phyloP scores from a whole-genome alignment of 2,113 vertebrate genomes.

The Corvus moneduloides region DNA sequence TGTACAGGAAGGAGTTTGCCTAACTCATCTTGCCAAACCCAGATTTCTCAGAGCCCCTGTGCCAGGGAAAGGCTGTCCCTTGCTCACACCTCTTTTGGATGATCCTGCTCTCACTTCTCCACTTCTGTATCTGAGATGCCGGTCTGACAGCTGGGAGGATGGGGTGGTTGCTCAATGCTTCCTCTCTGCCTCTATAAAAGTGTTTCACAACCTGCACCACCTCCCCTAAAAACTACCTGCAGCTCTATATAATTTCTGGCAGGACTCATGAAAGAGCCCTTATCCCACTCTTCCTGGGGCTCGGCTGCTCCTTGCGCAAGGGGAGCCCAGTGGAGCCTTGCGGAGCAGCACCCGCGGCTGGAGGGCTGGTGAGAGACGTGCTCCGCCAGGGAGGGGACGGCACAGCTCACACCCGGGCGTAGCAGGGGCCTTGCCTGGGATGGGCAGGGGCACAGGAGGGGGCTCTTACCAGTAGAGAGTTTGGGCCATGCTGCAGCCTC shows the following conservation, averaged over 20 bases:
- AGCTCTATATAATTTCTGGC: neutral
- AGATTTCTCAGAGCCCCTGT: neutral
- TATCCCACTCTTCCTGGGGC: accelerated
- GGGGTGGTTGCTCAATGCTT: neutral
- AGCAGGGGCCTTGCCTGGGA: neutral
- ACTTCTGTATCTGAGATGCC: neutral
- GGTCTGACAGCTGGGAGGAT: neutral
- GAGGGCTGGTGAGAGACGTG: neutral
- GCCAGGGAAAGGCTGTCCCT: neutral
- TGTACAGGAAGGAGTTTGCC: neutral
- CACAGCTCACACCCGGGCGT: accelerated
- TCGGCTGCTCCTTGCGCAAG: neutral
- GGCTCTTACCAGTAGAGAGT: accelerated
- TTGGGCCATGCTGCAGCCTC: neutral
- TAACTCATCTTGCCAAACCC: neutral
- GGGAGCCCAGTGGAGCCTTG: accelerated
- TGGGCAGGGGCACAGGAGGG: neutral
- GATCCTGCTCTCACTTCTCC: neutral
- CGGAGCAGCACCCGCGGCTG: neutral
- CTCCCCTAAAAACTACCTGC: neutral
- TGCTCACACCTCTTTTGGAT: accelerated
- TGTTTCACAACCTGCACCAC: slow-evolving; percentile 6
- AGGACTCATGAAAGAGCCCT: neutral
- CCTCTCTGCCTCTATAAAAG: neutral
- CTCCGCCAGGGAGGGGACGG: neutral